Evolutionary conservation across 53 echinoderm and acorn worm species (phyloP), one percentile per base, ranked within the genome.

Genomic region (Holothuria leucospilota): DNA sequence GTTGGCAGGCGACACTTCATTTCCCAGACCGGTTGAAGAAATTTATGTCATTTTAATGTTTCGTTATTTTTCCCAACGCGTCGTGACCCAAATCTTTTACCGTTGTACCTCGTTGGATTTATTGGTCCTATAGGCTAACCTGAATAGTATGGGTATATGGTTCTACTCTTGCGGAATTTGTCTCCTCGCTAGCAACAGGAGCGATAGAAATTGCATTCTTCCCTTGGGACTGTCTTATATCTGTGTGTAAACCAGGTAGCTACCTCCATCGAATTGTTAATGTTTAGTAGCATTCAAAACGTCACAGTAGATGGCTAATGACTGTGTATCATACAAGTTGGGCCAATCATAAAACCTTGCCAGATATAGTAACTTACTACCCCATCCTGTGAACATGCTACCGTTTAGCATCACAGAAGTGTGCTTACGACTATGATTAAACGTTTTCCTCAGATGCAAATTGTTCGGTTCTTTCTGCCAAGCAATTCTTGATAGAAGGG

Each of bases 11-110:
- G 24, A 75, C 72, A 41, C 20, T 15, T 39, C 40, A 20, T 70
- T 70, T 30, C 70, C 70, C 34, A 27, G 56, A 56, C 56, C 56
- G 56, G 56, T 56, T 25, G 51, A 26, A 9, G 75, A 75, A 75
- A 75, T 75, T 75, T 75, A 75, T 75, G 75, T 75, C 75, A 40
- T 75, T 75, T 75, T 75, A 75, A 75, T 75, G 75, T 75, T 75
- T 75, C 27, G 75, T 75, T 52, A 75, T 75, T 25, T 49, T 75
- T 75, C 75, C 75, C 75, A 39, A 51, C 52, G 75, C 81, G 62
- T 60, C 61, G 62, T 81, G 62, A 81, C 62, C 81, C 39, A 81
- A 81, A 81, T 81, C 30, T 81, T 60, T 81, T 27, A 15, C 15
- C 25, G 52, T 81, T 61, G 62, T 61, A 29, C 62, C 26, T 20